phyloP scores from a whole-genome alignment of 2,888 invertebrate species.

The Biston stratarius region DNA sequence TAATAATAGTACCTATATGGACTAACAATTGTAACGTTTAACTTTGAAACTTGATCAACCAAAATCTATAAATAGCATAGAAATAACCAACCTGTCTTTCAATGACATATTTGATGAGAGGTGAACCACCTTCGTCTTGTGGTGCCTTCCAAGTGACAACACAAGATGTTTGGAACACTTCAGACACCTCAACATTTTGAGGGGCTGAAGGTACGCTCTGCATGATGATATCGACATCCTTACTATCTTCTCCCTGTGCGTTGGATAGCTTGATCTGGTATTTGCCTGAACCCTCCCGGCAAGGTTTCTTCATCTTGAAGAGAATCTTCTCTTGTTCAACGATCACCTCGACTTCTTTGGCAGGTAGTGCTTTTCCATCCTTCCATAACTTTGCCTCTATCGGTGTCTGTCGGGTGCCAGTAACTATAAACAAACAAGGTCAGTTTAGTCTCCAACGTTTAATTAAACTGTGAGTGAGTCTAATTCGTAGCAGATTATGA shows the following conservation, averaged over 20 bases:
- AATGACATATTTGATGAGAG: slow-evolving; percentile 94
- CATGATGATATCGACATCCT: slow-evolving; percentile 94
- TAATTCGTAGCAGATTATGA: neutral
- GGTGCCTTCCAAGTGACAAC: slow-evolving; percentile 95
- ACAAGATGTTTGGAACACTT: slow-evolving; percentile 95
- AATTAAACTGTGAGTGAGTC: neutral
- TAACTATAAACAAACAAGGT: slow-evolving; percentile 84
- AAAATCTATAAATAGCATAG: neutral
- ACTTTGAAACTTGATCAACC: too few species aligned
- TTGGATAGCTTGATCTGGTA: slow-evolving; percentile 98
- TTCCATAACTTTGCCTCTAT: slow-evolving; percentile 96
- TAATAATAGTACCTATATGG: too few species aligned
- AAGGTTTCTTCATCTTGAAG: slow-evolving; percentile 96
- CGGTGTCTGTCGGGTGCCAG: slow-evolving; percentile 94
- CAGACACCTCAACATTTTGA: slow-evolving; percentile 93
- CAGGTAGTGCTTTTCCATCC: slow-evolving; percentile 95
- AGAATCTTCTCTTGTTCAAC: slow-evolving; percentile 96
- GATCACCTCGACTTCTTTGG: slow-evolving; percentile 95
- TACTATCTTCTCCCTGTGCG: slow-evolving; percentile 95
- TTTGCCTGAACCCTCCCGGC: slow-evolving; percentile 94
- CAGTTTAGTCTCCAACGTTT: neutral
- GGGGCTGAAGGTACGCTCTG: slow-evolving; percentile 95
- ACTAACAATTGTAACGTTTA: too few species aligned
- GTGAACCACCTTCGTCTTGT: slow-evolving; percentile 95
- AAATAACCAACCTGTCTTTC: slow-evolving; percentile 89